A percentile compares a stretch with the other conserved stretches of the same genome.
Evolutionary conservation across 2,888 invertebrate species (phyloP).

Genomic region (Pheosia tremula): DNA sequence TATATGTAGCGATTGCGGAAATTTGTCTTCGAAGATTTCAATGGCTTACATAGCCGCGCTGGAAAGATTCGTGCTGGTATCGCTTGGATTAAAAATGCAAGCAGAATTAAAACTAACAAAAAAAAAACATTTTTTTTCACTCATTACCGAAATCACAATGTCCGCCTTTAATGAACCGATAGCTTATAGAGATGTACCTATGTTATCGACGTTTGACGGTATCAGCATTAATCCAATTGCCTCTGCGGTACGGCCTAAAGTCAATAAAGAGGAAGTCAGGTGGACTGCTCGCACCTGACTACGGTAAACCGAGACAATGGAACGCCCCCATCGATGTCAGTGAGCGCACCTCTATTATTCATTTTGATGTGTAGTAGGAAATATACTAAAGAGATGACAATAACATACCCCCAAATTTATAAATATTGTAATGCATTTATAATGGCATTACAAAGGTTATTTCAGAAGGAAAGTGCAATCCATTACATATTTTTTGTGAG

Average conservation of each 20-base stretch:
- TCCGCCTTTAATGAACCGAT: slow-evolving; percentile 28
- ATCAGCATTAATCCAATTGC: slow-evolving; percentile 44
- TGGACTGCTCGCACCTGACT: slow-evolving; percentile 42
- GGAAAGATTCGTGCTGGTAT: no score
- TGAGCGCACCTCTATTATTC: slow-evolving; percentile 25
- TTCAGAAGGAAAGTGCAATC: no score
- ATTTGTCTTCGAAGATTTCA: no score
- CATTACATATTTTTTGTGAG: no score
- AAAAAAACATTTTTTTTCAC: no score
- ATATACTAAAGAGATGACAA: no score
- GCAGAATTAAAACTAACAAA: no score
- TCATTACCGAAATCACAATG: slow-evolving; percentile 21
- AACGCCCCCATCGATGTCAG: slow-evolving; percentile 24
- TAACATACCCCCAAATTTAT: no score
- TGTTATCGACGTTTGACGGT: slow-evolving; percentile 39
- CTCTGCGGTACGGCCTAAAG: slow-evolving; percentile 43
- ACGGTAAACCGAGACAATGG: slow-evolving; percentile 37
- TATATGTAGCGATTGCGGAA: no score
- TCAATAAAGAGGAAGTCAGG: slow-evolving; percentile 63
- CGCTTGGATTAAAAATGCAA: background rate
- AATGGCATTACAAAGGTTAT: no score
- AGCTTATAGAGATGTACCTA: slow-evolving; percentile 35
- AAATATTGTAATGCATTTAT: no score
- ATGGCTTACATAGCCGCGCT: no score
- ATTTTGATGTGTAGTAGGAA: slow-evolving; percentile 10